Evolutionary conservation across 30 jellyfish, hydroid and myxozoan species (phyloP), one percentile per base, ranked within the genome.

Genomic region (Aurelia sp.): DNA sequence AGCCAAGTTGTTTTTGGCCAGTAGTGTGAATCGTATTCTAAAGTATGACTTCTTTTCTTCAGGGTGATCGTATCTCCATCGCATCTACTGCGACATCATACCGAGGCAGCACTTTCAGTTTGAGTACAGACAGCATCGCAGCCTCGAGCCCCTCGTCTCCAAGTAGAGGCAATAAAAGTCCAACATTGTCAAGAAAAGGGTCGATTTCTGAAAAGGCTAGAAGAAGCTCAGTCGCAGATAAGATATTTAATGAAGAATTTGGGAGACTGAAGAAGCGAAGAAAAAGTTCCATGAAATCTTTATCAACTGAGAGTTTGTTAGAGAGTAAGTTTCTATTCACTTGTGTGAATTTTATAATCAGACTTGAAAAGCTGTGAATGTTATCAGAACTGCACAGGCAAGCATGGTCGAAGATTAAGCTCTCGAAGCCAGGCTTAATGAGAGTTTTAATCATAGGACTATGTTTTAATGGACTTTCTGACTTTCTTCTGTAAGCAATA

Each of bases 11-110:
- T 37, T 37, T 37, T 37, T 37, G 50, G 10, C 50, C 50, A 37
- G 50, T 37, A 4, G 0, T 37, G 7, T 37, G 4, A 2, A 37
- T 37, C 50, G 4, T 37, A 0, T 37, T 37, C 10, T 37, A 37
- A 37, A 3, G 3, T 37, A 37, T 0, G 4, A 37, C 55, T 8
- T 44, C 55, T 44, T 44, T 4, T 44, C 30, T 62, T 19, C 18
- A 91, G 98, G 98, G 98, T 33, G 98, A 91, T 68, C 93, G 94
- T 53, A 73, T 63, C 62, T 91, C 98, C 4, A 27, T 84, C 21
- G 80, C 78, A 9, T 91, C 98, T 8, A 66, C 96, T 22, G 71
- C 76, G 3, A 82, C 88, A 23, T 91, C 98, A 67, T 78, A 78
- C 74, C 87, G 87, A 65, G 98, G 96, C 79, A 80, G 96, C 73